Evolutionary conservation across 2,797 vertebrate species (phyloP).

Genomic region (Kryptolebias ocellatus): DNA sequence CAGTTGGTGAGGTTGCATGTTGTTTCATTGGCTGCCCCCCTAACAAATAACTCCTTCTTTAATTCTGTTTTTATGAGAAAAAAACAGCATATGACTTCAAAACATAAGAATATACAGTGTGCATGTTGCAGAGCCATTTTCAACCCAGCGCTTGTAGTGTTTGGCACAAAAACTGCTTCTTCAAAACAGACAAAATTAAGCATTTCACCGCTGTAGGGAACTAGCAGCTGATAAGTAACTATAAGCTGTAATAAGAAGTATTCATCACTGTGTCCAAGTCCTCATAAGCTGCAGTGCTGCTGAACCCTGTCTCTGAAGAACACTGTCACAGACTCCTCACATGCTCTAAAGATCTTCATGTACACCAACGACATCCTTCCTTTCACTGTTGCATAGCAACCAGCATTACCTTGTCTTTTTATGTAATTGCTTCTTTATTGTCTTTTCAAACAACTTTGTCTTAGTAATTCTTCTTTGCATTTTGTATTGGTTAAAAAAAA

Average conservation of each 20-base stretch:
- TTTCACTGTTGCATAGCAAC: constrained; percentile 6
- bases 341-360: not conserved
- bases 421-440: constrained; percentile 4
- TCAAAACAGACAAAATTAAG: not conserved
- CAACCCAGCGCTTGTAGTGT: too few relatives aligned
- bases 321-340: not conserved
- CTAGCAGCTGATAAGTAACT: too few relatives aligned
- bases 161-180: too few relatives aligned
- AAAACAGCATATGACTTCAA: not conserved
- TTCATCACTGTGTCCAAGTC: not conserved
- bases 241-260: not conserved
- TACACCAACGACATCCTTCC: not conserved
- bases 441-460: not conserved
- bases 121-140: too few relatives aligned
- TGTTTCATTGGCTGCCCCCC: not conserved
- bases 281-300: not conserved
- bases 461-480: not conserved
- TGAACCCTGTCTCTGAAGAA: not conserved
- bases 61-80: not conserved
- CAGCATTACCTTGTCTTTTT: not conserved
- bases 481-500: not conserved
- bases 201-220: too few relatives aligned
- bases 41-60: not conserved
- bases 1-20: not conserved
- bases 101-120: too few relatives aligned